Conservation (phyloP, 2,797 vertebrate genomes). For the Sebastes diploproa region DNA sequence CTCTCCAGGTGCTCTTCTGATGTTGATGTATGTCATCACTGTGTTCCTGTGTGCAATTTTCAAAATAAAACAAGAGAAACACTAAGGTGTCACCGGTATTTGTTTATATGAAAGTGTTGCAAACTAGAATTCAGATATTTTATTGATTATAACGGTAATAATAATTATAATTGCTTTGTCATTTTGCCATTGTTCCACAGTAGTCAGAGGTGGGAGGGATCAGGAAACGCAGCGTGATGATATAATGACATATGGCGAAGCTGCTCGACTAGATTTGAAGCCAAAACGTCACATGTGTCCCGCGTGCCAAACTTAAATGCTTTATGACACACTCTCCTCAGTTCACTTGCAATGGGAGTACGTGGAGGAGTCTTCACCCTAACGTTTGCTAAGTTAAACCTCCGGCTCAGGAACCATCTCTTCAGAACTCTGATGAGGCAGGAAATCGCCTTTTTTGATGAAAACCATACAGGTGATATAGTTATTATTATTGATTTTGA, state of each 20-base stretch:
- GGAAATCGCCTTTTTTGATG: conserved; percentile 95
- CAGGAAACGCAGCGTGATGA: background rate
- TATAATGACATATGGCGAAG: background rate
- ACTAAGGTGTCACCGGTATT: background rate
- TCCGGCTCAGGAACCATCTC: conserved; percentile 91
- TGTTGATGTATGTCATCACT: background rate
- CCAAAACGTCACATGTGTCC: background rate
- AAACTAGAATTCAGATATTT: background rate
- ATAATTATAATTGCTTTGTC: background rate
- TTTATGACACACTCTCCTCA: conserved; percentile 59
- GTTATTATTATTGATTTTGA: background rate
- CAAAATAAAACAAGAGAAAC: background rate
- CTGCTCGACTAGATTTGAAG: background rate
- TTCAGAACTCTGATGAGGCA: conserved; percentile 93
- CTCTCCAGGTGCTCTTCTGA: background rate
- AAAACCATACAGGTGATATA: conserved; percentile 91
- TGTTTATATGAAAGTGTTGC: background rate
- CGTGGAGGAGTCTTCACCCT: conserved; percentile 93
- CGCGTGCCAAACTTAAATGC: background rate
- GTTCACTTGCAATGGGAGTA: conserved; percentile 91
- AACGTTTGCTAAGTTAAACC: conserved; percentile 91
- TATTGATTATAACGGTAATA: background rate
- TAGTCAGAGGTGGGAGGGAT: background rate
- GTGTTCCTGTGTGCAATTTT: background rate
- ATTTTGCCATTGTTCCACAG: background rate